Base-by-base conservation (phyloP, 2,888 invertebrate species). In the Pinctada fucata region DNA sequence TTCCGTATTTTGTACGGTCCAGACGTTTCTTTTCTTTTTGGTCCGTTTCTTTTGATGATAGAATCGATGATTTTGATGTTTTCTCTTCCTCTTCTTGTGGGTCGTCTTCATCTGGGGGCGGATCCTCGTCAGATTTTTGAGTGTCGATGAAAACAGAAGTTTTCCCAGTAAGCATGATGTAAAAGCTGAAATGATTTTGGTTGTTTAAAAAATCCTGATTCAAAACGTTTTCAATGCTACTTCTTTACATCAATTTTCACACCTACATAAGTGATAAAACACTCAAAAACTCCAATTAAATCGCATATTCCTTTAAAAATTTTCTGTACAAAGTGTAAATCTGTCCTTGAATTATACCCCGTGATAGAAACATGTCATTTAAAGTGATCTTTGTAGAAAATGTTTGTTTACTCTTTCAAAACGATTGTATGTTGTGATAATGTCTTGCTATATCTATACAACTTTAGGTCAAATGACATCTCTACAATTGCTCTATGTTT, bases 81-180 rank as follows among this genome's bases (percentile, higher is more conserved):
- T 58, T 6, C 58, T 6, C 58, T 6, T 6, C 58, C 13, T 6
- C 6, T 58, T 58, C 58, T 13, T 10, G 8, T 1, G 71, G 66
- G 4, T 84, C 86, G 50, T 84, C 85, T 65, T 10, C 81, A 50
- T 72, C 45, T 31, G 76, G 16, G 4, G 79, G 76, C 0, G 68
- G 76, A 5, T 88, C 88, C 48, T 88, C 89, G 58, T 88, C 89
- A 0, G 88, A 84, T 75, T 86, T 86, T 16, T 78, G 79, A 0
- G 90, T 86, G 80, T 89, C 87, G 76, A 91, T 90, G 81, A 87
- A 89, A 3, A 91, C 88, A 0, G 91, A 90, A 48, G 89, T 88
- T 75, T 83, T 83, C 3, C 91, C 91, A 3, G 88, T 86, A 64
- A 91, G 81, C 85, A 90, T 88, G 76, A 91, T 87, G 85, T 88